Evolutionary conservation across 2,888 invertebrate genomes (phyloP), one percentile per base, ranked within the genome.

Genomic region (Cheilosia variabilis): DNA sequence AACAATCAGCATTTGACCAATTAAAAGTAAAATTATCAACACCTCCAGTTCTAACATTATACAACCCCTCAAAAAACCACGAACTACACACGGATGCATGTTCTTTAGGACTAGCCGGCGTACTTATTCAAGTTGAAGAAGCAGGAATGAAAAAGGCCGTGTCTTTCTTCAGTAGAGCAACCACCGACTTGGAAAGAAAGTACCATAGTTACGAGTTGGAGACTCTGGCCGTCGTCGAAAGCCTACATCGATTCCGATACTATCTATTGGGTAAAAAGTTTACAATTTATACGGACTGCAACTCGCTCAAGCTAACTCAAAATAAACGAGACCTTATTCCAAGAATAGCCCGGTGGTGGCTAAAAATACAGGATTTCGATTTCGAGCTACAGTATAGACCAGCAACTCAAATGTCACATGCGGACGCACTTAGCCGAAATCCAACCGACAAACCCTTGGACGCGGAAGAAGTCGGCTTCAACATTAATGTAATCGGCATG

Each of bases 141-240:
- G n/a, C 1, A 24, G n/a, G n/a, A n/a, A n/a, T n/a, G n/a, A 68
- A 55, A 17, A 24, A 55, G 15, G 55, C 55, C 15, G 68, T 68
- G 4, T 53, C 68, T 22, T 68, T 27, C 19, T 68, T 43, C 22
- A 68, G 57, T 34, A n/a, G 27, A 37, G 57, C 69, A 24, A 69
- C 53, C 0, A 68, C 50, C 15, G 37, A 52, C 4, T 68, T 43
- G 10, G 60, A 52, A 19, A 52, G 17, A 9, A 73, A 73, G 22
- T 73, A 34, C 0, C 72, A 73, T 19, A 55, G 53, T n/a, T 73
- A 57, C 17, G 73, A 73, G 31, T 22, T 63, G 22, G 73, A 73
- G 17, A 45, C 63, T 4, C 55, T 73, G 10, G 63, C 55, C 1
- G 45, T 63, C 22, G 62, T 73, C 1, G 55, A 55, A n/a, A 63